A percentile compares a stretch with the other conserved stretches of the same genome.
Evolutionary conservation across 2,888 invertebrate species (phyloP).

Genomic region (Brachyptera risi): DNA sequence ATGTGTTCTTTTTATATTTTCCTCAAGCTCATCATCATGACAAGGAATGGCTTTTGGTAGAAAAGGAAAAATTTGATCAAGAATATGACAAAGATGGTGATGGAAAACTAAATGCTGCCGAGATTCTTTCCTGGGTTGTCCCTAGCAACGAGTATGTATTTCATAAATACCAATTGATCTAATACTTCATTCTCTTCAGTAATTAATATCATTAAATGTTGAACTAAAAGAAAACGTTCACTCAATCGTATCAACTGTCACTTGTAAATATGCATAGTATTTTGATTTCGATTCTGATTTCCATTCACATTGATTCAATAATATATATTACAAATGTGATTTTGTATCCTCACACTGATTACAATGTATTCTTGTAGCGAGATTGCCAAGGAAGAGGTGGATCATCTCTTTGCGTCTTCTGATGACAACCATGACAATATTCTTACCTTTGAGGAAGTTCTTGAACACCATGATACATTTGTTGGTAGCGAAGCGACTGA

Average conservation of each 20-base stretch:
- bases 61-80: constrained; percentile 79
- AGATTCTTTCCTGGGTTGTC: constrained; percentile 85
- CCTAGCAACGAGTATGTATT: constrained; percentile 83
- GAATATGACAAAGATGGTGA: constrained; percentile 83
- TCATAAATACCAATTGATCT: too few relatives aligned
- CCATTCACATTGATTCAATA: too few relatives aligned
- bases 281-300: too few relatives aligned
- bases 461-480: constrained; percentile 81
- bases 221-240: too few relatives aligned
- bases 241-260: too few relatives aligned
- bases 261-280: too few relatives aligned
- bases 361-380: constrained; percentile 60
- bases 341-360: too few relatives aligned
- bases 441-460: constrained; percentile 74
- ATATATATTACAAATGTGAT: too few relatives aligned
- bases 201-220: too few relatives aligned
- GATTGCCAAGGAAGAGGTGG: constrained; percentile 85
- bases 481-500: constrained; percentile 91
- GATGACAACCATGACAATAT: constrained; percentile 81
- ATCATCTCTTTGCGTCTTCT: constrained; percentile 80
- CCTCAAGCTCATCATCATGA: constrained; percentile 57
- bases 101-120: constrained; percentile 70
- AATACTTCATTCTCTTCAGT: too few relatives aligned
- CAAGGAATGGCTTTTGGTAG: constrained; percentile 65
- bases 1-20: too few relatives aligned